Base-by-base conservation (phyloP, 2,888 invertebrate genomes). In the Eudemis profundana region DNA sequence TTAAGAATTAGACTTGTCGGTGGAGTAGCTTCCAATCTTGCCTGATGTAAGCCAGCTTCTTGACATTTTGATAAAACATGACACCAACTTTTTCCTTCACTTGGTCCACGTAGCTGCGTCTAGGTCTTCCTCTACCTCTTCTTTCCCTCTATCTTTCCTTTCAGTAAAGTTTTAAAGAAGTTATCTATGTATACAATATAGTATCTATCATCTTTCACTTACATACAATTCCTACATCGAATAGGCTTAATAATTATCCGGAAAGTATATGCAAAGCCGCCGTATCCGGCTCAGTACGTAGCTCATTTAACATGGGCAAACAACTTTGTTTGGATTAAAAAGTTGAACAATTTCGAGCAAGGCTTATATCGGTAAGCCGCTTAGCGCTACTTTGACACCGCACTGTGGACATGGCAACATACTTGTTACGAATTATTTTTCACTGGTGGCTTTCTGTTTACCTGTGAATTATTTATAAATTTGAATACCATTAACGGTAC, bases 271-370 rank as follows among this genome's bases (percentile, higher is more conserved):
- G 23, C 10, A 53, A 23, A 17, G 12, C 10, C 14, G 12, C 4
- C 14, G 10, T 38, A 40, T 56, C 54, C 54, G 40, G 44, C 21
- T n/a, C 42, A 23, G 33, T 23, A 17, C 14, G 33, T 44, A 10
- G 14, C 50, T 59, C 64, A 59, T 44, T 64, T 19, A 50, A 51
- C 50, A 36, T 27, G 42, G 23, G 17, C 57, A 59, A 42, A 51
- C 64, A 59, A 56, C 56, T 57, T 63, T 50, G 54, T 21, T 15
- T 19, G 57, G 36, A 64, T 64, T 59, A 64, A 64, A 64, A 64
- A 59, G 57, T 64, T 64, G 47, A 44, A 42, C 50, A 15, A 50
- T 63, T 57, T 14, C 49, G 29, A 42, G 50, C 50, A 50, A 2
- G 64, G 64, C 64, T 50, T 57, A 57, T 50, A 36, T 3, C 44